Evolutionary conservation across 2,113 vertebrate genomes (phyloP), one percentile per base, ranked within the genome.

Genomic region (Periophthalmodon schlosseri): DNA sequence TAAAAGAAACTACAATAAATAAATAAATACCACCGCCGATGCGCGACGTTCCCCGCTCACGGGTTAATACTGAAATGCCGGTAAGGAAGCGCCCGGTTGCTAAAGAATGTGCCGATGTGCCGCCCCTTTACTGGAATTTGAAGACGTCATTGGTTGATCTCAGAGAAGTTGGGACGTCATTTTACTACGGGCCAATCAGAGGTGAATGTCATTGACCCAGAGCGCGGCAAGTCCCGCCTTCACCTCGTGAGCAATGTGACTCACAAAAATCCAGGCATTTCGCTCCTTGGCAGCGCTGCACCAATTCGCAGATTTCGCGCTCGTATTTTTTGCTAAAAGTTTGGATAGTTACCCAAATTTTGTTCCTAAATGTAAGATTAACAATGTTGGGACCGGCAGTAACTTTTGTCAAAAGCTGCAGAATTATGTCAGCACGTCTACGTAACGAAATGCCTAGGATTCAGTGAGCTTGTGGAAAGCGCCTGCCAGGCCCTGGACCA

Each of bases 11-110:
- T 70, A 85, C 57, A 90, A 89, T 89, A 87, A 92, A 92, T 93
- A 92, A 89, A 92, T 91, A 91, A 85, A 86, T 87, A 84, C 0
- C 1, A 18, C 16, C 46, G 46, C 46, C 8, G 11, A 11, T 60
- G 23, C 63, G 13, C 4, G 0, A 0, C 6, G 0, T 0, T 2
- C 15, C 0, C 23, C 34, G 0, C 18, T 2, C 68, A 0, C 0
- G 5, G 44, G 18, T 36, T 15, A 16, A 72, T 23, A 54, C 74
- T 88, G 91, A 93, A 94, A 94, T 84, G 91, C 93, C 93, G 92
- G 91, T 78, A 0, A 14, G 54, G 68, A 81, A 69, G 16, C 66
- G 34, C 84, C 90, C 92, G 80, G 83, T 65, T 4, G 33, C 71
- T 90, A 86, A 80, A 86, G 67, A 81, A 73, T 66, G 21, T 24